A percentile compares a stretch with the other conserved stretches of the same genome.
Conservation (phyloP, 2,797 vertebrate species). For the Paramormyrops hopkinsi region DNA sequence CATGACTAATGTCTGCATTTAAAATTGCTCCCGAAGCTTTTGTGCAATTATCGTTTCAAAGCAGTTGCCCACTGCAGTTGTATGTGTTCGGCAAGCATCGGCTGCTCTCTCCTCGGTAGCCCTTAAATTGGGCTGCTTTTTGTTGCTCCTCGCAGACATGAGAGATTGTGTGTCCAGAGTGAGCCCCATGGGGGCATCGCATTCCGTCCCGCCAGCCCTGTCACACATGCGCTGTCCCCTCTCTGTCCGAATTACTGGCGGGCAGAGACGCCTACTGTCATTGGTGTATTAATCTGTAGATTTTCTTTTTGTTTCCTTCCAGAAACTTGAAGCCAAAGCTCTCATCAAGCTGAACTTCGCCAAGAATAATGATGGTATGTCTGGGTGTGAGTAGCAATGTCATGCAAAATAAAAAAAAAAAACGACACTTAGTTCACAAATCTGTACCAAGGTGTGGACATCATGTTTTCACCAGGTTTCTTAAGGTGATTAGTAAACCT, state of each 20-base stretch:
- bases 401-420: not conserved
- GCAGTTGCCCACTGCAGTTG: not conserved
- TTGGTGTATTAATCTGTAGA: not conserved
- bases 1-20: not conserved
- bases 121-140: not conserved
- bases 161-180: not conserved
- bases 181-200: not conserved
- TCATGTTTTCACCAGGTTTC: not conserved
- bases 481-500: not conserved
- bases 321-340: constrained; percentile 90
- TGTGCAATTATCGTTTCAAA: not conserved
- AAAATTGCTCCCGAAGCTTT: not conserved
- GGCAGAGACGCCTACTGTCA: too few species aligned
- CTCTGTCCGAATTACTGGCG: not conserved
- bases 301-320: constrained; percentile 29
- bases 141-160: not conserved
- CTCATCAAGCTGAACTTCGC: constrained; percentile 86
- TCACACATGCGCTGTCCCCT: not conserved
- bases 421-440: not conserved
- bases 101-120: not conserved
- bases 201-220: not conserved
- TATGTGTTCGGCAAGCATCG: not conserved
- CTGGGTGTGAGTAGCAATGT: not conserved
- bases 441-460: not conserved
- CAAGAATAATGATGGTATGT: constrained; percentile 90